Evolutionary conservation across 2,113 vertebrate species (phyloP).

Genomic region (Lagopus leucura): DNA sequence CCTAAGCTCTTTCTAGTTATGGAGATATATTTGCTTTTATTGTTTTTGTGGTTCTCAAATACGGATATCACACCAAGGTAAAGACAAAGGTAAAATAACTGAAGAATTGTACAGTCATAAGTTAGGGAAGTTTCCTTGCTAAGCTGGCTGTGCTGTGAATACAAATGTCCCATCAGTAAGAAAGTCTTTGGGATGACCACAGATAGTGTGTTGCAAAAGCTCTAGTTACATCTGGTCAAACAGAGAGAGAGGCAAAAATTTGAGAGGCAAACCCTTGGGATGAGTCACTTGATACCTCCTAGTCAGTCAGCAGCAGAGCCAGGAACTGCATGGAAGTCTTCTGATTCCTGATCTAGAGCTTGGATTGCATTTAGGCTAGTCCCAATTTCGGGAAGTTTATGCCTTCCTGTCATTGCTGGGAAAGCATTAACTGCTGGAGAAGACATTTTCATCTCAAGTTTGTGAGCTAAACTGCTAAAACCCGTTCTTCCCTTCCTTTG

Average conservation of each 20-base stretch:
- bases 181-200: background rate
- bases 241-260: background rate
- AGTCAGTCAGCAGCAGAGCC: background rate
- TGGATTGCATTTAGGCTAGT: background rate
- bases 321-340: background rate
- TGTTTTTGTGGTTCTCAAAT: background rate
- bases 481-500: background rate
- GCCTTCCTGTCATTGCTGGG: background rate
- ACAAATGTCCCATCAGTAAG: background rate
- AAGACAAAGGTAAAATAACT: background rate
- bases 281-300: background rate
- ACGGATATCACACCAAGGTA: background rate
- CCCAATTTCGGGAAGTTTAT: background rate
- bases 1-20: background rate
- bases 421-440: background rate
- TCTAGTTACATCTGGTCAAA: conserved; percentile 4
- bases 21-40: background rate
- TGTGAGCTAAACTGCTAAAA: background rate
- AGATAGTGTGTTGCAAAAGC: background rate
- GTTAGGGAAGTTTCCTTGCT: background rate
- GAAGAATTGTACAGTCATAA: background rate
- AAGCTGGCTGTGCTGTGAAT: background rate
- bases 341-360: background rate
- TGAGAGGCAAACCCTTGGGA: background rate
- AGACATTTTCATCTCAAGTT: background rate